phyloP scores from a whole-genome alignment of 2,888 invertebrate species.

The Fissipunctia ypsillon region DNA sequence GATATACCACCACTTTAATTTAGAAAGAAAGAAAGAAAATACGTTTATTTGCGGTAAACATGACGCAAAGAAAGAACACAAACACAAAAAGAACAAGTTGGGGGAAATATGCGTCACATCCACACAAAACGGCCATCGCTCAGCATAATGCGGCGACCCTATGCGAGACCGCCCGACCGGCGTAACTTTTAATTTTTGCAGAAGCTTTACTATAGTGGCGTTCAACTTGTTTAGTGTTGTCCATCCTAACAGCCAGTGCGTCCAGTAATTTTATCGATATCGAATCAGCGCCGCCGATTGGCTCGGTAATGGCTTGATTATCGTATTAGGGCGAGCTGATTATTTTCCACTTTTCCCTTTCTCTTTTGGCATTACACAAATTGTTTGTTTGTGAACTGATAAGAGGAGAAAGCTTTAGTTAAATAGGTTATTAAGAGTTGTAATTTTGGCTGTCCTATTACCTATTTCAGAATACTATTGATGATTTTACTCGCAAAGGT shows the following conservation, averaged over 20 bases:
- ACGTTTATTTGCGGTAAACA: no score
- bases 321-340: conserved; percentile 77
- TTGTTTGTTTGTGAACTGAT: conserved; percentile 64
- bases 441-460: background rate
- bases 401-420: conserved; percentile 34
- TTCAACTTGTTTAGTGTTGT: no score
- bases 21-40: no score
- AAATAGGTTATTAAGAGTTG: conserved; percentile 10
- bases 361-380: conserved; percentile 64
- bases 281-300: conserved; percentile 78
- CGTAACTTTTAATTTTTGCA: no score
- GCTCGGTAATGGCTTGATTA: conserved; percentile 81
- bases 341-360: conserved; percentile 68
- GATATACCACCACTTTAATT: no score
- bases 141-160: no score
- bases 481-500: background rate
- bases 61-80: no score
- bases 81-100: no score
- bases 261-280: conserved; percentile 72
- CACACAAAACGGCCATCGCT: no score
- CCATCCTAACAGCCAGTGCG: conserved; percentile 65
- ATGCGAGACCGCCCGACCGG: no score
- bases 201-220: no score
- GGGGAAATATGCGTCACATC: no score
- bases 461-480: background rate